Evolutionary conservation across 2,888 invertebrate genomes (phyloP).

Genomic region (Odontomyia ornata): DNA sequence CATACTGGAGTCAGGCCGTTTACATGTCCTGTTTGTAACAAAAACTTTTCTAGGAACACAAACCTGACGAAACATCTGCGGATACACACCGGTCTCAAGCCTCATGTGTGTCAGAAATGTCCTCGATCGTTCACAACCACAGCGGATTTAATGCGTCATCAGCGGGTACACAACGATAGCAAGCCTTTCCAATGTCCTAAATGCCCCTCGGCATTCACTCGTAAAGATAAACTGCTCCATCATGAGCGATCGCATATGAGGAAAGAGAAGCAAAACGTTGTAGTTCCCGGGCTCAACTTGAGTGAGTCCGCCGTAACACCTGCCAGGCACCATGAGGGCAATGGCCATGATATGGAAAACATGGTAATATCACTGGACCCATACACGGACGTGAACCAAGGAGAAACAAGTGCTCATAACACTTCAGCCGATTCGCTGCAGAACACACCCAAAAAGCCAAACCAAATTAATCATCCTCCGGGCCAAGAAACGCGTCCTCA

Average conservation of each 20-base stretch:
- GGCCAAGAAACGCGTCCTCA: slow-evolving; percentile 1
- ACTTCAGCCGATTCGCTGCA: slow-evolving; percentile 1
- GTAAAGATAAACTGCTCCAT: slow-evolving; percentile 74
- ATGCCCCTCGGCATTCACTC: slow-evolving; percentile 73
- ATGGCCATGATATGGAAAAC: slow-evolving; percentile 49
- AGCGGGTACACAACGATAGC: slow-evolving; percentile 72
- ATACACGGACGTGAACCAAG: slow-evolving; percentile 52
- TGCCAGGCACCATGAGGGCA: not conserved
- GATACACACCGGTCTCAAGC: slow-evolving; percentile 76
- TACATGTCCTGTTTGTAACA: slow-evolving; percentile 76
- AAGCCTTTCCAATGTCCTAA: slow-evolving; percentile 73
- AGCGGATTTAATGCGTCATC: slow-evolving; percentile 73
- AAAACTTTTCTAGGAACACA: slow-evolving; percentile 80
- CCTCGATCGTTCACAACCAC: slow-evolving; percentile 77
- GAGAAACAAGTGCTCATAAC: slow-evolving; percentile 11
- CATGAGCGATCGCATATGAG: slow-evolving; percentile 71
- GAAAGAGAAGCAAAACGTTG: slow-evolving; percentile 49
- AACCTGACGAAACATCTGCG: slow-evolving; percentile 79
- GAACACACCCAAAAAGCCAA: slow-evolving; percentile 43
- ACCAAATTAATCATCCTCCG: slow-evolving; percentile 58
- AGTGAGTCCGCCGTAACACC: not conserved
- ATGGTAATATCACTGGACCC: slow-evolving; percentile 55
- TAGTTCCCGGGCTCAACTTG: not conserved
- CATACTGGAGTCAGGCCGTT: slow-evolving; percentile 80
- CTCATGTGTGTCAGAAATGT: slow-evolving; percentile 76